Conservation (phyloP, 2,113 vertebrate species). For the Eublepharis macularius region DNA sequence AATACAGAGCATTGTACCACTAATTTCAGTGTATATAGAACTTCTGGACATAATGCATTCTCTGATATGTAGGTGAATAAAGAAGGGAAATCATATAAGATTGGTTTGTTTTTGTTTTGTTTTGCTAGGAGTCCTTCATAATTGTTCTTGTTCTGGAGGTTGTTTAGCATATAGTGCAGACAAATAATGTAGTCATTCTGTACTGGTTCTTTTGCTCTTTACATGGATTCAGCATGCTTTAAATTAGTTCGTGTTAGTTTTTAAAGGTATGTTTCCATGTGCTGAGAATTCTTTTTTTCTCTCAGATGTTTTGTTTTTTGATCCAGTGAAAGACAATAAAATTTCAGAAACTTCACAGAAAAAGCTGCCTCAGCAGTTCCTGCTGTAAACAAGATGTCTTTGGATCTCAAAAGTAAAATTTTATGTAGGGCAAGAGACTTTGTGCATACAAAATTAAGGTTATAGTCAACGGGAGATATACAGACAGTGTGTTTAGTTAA, state of each 20-base stretch:
- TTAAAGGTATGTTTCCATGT: slow-evolving; percentile 6
- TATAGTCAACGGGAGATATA: not conserved
- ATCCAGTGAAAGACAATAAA: slow-evolving; percentile 47
- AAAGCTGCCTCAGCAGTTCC: slow-evolving; percentile 28
- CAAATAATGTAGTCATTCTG: not conserved
- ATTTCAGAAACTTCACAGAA: slow-evolving; percentile 37
- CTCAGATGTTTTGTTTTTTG: slow-evolving; percentile 18
- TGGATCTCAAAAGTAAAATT: slow-evolving; percentile 41
- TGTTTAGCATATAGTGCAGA: not conserved
- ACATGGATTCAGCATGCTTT: not conserved
- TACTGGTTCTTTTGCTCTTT: not conserved
- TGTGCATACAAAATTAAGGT: slow-evolving; percentile 7
- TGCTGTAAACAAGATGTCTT: slow-evolving; percentile 20
- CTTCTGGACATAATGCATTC: too few relatives aligned
- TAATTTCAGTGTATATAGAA: too few relatives aligned
- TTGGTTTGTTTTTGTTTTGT: too few relatives aligned
- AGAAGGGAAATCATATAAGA: not conserved
- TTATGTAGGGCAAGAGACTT: not conserved
- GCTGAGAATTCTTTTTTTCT: not conserved
- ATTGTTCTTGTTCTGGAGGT: not conserved
- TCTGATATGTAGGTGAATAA: too few relatives aligned
- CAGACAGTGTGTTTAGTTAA: rapidly evolving
- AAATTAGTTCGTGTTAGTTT: not conserved
- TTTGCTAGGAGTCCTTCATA: not conserved
- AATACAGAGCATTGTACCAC: too few relatives aligned